A percentile compares a stretch with the other conserved stretches of the same genome.
Evolutionary conservation across 2,113 vertebrate genomes (phyloP).

Genomic region (Oophaga pumilio): DNA sequence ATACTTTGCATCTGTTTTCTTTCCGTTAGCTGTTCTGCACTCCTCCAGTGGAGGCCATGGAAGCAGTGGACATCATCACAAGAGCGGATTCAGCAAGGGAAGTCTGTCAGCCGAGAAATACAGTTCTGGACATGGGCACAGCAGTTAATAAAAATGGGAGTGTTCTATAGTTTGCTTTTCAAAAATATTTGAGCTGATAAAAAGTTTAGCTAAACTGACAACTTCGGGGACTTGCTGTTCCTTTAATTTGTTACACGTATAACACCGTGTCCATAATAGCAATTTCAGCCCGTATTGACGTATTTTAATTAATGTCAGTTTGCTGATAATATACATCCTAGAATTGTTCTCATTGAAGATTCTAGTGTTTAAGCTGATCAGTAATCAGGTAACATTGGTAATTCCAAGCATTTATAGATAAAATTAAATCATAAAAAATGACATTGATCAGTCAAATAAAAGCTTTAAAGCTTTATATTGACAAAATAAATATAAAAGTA

Average conservation of each 20-base stretch:
- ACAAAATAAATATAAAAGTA: background rate
- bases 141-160: background rate
- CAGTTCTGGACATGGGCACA: slow-evolving; percentile 34
- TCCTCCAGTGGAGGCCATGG: slow-evolving; percentile 18
- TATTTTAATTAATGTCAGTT: background rate
- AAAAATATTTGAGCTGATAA: background rate
- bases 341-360: background rate
- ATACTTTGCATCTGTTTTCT: background rate
- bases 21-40: slow-evolving; percentile 7
- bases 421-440: too few species aligned
- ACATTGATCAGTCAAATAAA: too few species aligned
- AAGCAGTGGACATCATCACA: slow-evolving; percentile 25
- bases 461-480: background rate
- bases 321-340: background rate
- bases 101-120: slow-evolving; percentile 31
- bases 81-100: slow-evolving; percentile 22
- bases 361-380: background rate
- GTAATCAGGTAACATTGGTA: background rate
- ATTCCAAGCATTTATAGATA: background rate
- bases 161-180: background rate
- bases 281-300: background rate
- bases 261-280: background rate
- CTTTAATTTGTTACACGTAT: background rate
- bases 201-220: too few species aligned
- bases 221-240: background rate